Evolutionary conservation across 2,797 vertebrate species (phyloP).

Genomic region (Myripristis jacobus): DNA sequence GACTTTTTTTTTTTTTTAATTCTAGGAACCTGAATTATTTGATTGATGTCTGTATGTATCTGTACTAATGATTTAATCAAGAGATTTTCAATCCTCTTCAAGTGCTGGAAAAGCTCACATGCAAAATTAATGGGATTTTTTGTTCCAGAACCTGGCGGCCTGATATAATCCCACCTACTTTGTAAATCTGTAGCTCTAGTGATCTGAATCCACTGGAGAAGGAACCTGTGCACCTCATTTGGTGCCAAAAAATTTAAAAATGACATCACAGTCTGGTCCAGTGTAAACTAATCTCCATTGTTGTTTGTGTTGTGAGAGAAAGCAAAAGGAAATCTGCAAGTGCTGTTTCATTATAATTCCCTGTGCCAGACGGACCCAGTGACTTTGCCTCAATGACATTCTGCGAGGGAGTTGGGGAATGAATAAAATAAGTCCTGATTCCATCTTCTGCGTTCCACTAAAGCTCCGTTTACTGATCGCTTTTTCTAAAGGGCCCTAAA

Average conservation of each 20-base stretch:
- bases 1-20: too few relatives aligned
- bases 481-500: slow-evolving; percentile 62
- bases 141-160: too few relatives aligned
- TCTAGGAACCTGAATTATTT: too few relatives aligned
- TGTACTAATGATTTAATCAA: too few relatives aligned
- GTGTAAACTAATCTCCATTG: slow-evolving; percentile 13
- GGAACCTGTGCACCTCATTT: not conserved
- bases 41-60: too few relatives aligned
- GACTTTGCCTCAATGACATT: slow-evolving; percentile 55
- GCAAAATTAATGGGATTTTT: too few relatives aligned
- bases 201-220: not conserved
- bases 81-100: too few relatives aligned
- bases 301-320: slow-evolving; percentile 28
- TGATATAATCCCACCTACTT: too few relatives aligned
- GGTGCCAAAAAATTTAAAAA: not conserved
- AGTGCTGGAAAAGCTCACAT: too few relatives aligned
- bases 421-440: slow-evolving; percentile 61
- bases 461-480: slow-evolving; percentile 61
- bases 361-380: slow-evolving; percentile 10
- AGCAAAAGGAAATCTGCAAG: slow-evolving; percentile 16
- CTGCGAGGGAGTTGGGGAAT: slow-evolving; percentile 40
- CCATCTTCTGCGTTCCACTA: slow-evolving; percentile 55
- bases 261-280: slow-evolving; percentile 13
- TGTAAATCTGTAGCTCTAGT: too few relatives aligned
- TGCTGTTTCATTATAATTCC: slow-evolving; percentile 4